Conservation (phyloP, 2,888 invertebrate species). For the Melanotus villosus region DNA sequence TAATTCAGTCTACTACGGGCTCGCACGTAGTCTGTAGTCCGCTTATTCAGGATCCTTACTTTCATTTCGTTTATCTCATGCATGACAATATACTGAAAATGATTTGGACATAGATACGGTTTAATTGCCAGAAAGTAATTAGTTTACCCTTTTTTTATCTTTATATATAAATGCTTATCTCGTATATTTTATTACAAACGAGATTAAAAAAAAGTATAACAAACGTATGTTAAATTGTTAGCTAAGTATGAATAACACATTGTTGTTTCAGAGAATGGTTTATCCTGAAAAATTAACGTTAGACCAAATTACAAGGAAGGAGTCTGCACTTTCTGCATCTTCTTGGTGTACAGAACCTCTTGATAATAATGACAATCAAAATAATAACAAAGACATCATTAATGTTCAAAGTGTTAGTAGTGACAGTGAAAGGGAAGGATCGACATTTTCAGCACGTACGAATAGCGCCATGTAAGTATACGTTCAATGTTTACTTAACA, state of each 20-base stretch:
- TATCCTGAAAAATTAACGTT: slow-evolving; percentile 66
- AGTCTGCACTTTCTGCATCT: slow-evolving; percentile 55
- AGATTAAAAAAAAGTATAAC: no score
- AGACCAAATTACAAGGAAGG: slow-evolving; percentile 61
- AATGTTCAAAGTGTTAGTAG: slow-evolving; percentile 36
- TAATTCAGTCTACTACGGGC: slow-evolving; percentile 6
- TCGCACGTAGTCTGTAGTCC: slow-evolving; percentile 18
- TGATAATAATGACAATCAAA: slow-evolving; percentile 50
- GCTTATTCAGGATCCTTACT: no score
- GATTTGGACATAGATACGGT: no score
- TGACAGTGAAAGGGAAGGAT: slow-evolving; percentile 45
- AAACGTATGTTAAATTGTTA: no score
- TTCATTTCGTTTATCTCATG: no score
- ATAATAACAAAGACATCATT: slow-evolving; percentile 29
- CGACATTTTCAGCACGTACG: slow-evolving; percentile 37
- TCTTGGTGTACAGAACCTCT: slow-evolving; percentile 66
- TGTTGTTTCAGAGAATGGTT: slow-evolving; percentile 64
- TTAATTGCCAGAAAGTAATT: no score
- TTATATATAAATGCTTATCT: no score
- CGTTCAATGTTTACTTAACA: neutral
- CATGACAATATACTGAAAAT: no score
- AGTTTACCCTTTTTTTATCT: no score
- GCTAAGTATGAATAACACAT: no score
- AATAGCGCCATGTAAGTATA: slow-evolving; percentile 47
- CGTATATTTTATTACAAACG: no score